Evolutionary conservation across 2,113 vertebrate species (phyloP).

Genomic region (Thermophis baileyi): DNA sequence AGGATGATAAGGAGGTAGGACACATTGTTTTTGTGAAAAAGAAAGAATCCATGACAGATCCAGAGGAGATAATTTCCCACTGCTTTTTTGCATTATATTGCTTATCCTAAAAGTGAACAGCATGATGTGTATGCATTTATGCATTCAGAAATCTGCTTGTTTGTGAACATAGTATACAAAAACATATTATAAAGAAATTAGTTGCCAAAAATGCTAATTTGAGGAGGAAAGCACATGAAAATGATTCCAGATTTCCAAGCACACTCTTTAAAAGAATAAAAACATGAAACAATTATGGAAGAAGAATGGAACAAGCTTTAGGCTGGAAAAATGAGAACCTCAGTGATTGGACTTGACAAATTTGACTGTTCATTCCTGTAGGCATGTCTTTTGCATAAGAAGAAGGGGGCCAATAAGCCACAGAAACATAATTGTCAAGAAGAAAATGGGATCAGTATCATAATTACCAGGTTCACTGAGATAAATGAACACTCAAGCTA

Average conservation of each 20-base stretch:
- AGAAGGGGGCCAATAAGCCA: neutral
- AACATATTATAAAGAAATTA: neutral
- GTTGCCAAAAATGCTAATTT: neutral
- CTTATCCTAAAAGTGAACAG: neutral
- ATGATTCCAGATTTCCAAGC: neutral
- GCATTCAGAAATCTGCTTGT: neutral
- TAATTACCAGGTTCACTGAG: neutral
- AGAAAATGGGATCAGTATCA: neutral
- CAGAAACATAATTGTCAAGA: neutral
- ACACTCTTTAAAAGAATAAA: neutral
- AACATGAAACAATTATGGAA: neutral
- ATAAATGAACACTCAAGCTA: neutral
- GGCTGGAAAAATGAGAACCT: neutral
- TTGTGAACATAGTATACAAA: neutral
- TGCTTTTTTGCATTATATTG: neutral
- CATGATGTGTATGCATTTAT: neutral
- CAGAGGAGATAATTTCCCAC: neutral
- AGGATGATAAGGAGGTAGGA: neutral
- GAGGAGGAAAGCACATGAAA: neutral
- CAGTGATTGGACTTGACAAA: neutral
- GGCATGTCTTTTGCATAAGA: neutral
- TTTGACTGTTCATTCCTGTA: neutral
- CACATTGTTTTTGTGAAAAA: neutral
- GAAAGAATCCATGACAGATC: neutral
- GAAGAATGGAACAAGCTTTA: neutral